Evolutionary conservation across 92 coral and sea anemone genomes (phyloP), one percentile per base, ranked within the genome.

Genomic region (Palythoa caribaeorum): DNA sequence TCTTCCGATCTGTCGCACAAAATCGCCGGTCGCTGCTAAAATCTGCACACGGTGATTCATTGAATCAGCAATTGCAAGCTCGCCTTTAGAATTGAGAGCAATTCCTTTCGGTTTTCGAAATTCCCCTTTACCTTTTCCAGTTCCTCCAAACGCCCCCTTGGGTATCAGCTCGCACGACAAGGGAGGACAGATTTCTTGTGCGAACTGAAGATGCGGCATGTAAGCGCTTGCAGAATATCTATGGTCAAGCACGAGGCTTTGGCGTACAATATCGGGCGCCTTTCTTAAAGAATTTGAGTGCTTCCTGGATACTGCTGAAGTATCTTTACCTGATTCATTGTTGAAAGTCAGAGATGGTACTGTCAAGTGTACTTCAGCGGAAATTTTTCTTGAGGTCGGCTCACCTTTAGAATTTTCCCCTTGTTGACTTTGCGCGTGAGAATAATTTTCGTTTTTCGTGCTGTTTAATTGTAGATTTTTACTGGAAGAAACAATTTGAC

Each of bases 41-140:
- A 81, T 50, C 62, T 81, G 86, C 47, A 81, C 86, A 20, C 86
- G 86, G 75, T 65, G 86, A 47, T 81, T 81, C 44, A 60, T 62
- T 20, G 75, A 81, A 63, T 81, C 86, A 9, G 86, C 86, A 38
- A 81, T 81, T 12, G 86, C 86, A 6, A 81, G 72, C 66, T 81
- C 86, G 5, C 86, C 73, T 66, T 66, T 81, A 3, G 75, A 63
- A 54, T 81, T 81, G n/a, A 81, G 73, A 28, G 86, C 59, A 36
- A 81, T 81, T 7, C 86, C 86, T 47, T 68, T 65, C 14, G 86
- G 86, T 8, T 65, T 81, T 81, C 86, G 73, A 9, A 81, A 68
- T 53, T 81, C 86, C 2, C 76, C 86, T n/a, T 66, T 81, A 19
- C 86, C 76, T 10, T 81, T 81, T 8, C 86, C 86, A 40, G 86